Evolutionary conservation across 2,113 vertebrate genomes (phyloP).

Genomic region (Columba livia): DNA sequence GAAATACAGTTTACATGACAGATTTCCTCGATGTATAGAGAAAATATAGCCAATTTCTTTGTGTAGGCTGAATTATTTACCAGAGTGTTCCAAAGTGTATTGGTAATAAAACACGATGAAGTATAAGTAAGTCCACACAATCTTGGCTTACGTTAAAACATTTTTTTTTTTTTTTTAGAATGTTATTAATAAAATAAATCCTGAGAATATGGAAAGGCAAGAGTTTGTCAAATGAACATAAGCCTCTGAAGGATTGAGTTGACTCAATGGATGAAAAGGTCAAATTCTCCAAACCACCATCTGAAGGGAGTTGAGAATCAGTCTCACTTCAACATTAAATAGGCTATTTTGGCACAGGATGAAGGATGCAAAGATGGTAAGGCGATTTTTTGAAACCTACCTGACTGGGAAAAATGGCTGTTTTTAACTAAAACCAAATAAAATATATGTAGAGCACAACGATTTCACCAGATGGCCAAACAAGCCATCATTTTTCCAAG

Average conservation of each 20-base stretch:
- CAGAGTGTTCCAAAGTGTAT: constrained; percentile 49
- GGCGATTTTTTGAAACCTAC: neutral
- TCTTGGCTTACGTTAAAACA: constrained; percentile 49
- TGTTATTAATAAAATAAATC: constrained; percentile 68
- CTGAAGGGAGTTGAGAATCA: neutral
- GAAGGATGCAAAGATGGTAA: neutral
- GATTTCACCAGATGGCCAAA: neutral
- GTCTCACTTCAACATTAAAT: neutral
- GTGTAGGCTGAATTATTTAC: constrained; percentile 67
- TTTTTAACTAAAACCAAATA: neutral
- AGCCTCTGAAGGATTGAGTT: neutral
- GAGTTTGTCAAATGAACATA: constrained; percentile 34
- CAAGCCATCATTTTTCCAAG: neutral
- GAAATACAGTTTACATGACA: constrained; percentile 27
- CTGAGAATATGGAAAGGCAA: constrained; percentile 8
- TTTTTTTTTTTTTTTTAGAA: neutral
- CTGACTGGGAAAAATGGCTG: neutral
- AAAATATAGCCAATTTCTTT: constrained; percentile 64
- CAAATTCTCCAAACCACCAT: neutral
- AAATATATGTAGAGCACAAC: neutral
- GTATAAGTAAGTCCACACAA: constrained; percentile 57
- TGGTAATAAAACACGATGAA: constrained; percentile 63
- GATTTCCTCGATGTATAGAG: constrained; percentile 41
- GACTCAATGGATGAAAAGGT: constrained; percentile 14
- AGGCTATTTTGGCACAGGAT: neutral